Evolutionary conservation across 2,888 invertebrate species (phyloP).

Genomic region (Dioctria rufipes): DNA sequence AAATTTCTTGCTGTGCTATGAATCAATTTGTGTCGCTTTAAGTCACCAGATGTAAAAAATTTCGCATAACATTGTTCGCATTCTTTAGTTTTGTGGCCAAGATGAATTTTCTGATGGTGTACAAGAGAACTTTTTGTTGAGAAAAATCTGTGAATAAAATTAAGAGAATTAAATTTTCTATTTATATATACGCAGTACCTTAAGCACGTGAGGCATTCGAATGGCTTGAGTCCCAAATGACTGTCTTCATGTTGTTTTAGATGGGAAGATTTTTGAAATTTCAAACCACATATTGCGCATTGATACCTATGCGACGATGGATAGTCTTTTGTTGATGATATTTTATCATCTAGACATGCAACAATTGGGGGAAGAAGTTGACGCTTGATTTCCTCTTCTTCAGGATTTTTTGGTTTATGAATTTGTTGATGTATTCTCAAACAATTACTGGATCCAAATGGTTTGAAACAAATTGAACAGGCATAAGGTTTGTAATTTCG

Average conservation of each 20-base stretch:
- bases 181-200: slow-evolving; percentile 57
- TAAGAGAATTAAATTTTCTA: not conserved
- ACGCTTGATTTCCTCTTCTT: slow-evolving; percentile 17
- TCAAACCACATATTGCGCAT: slow-evolving; percentile 61
- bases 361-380: slow-evolving; percentile 24
- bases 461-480: slow-evolving; percentile 51
- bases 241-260: slow-evolving; percentile 60
- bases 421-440: slow-evolving; percentile 50
- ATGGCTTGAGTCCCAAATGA: slow-evolving; percentile 59
- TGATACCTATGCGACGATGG: slow-evolving; percentile 49
- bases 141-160: slow-evolving; percentile 53
- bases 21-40: slow-evolving; percentile 59
- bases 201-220: slow-evolving; percentile 61
- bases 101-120: slow-evolving; percentile 60
- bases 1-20: slow-evolving; percentile 59
- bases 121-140: slow-evolving; percentile 60
- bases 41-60: slow-evolving; percentile 58
- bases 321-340: slow-evolving; percentile 8
- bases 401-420: slow-evolving; percentile 28
- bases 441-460: slow-evolving; percentile 25
- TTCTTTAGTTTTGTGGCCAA: slow-evolving; percentile 55
- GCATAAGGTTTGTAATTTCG: slow-evolving; percentile 20
- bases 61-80: slow-evolving; percentile 59
- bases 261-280: slow-evolving; percentile 57
- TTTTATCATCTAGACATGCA: slow-evolving; percentile 26